phyloP scores from a whole-genome alignment of 2,113 vertebrate species.

The Apodemus speciosus region DNA sequence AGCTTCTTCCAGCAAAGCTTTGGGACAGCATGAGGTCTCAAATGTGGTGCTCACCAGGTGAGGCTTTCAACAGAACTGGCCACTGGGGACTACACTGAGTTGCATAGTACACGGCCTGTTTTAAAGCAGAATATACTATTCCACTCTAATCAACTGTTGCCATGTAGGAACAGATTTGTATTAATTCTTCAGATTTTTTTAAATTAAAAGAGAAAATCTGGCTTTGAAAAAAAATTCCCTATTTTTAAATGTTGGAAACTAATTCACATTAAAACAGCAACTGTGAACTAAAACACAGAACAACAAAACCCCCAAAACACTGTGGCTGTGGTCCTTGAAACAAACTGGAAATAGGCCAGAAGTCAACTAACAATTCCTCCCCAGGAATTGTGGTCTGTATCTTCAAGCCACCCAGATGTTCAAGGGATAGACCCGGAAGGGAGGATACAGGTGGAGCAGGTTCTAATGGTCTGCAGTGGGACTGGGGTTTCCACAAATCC shows the following conservation, averaged over 20 bases:
- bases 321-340: neutral
- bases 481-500: neutral
- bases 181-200: neutral
- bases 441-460: neutral
- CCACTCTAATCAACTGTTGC: conserved; percentile 17
- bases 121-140: conserved; percentile 48
- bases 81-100: neutral
- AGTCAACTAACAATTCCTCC: neutral
- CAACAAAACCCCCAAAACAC: conserved; percentile 17
- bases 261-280: conserved; percentile 45
- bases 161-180: neutral
- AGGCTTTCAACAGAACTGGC: conserved; percentile 49
- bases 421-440: neutral
- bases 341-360: conserved; percentile 9
- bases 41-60: neutral
- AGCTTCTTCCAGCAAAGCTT: conserved; percentile 23
- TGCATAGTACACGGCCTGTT: neutral
- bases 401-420: neutral
- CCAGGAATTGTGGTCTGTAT: neutral
- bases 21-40: conserved; percentile 40
- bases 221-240: conserved; percentile 2
- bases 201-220: neutral
- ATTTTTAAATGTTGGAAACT: conserved; percentile 57
- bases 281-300: conserved; percentile 32
- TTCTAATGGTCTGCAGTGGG: neutral